These are phyloP conservation scores for Myrmecobius fasciatus DNA, from an alignment of 2,113 vertebrate species.

Conservation along the genomic window DNA sequence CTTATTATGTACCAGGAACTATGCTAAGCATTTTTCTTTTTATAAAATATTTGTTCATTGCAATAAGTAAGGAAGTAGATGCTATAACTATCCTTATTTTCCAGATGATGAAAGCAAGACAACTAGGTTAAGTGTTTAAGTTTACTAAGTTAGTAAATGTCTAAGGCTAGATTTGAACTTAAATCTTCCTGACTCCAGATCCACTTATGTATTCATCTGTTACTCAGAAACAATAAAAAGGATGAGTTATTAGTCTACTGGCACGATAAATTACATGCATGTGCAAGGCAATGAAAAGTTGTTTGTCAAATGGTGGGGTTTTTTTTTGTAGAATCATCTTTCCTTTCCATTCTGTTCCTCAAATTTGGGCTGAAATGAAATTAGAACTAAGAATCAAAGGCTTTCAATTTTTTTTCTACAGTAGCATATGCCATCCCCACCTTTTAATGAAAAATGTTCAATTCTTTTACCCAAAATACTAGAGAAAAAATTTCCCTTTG, in stretches of 20 bases:
- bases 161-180: neutral
- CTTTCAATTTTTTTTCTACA: conserved; percentile 32
- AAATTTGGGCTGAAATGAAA: neutral
- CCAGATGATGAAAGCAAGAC: neutral
- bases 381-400: neutral
- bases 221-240: conserved; percentile 46
- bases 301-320: conserved; percentile 18
- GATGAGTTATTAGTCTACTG: conserved; percentile 53
- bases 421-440: conserved; percentile 42
- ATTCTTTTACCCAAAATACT: conserved; percentile 41
- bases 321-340: conserved; percentile 27
- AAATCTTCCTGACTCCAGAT: neutral
- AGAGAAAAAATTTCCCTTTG: conserved; percentile 71
- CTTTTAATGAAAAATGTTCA: conserved; percentile 62
- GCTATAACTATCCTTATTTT: neutral
- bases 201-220: neutral
- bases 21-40: neutral
- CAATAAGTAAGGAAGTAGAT: neutral
- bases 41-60: neutral
- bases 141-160: neutral
- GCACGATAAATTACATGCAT: conserved; percentile 60
- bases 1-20: neutral
- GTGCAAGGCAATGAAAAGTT: conserved; percentile 61
- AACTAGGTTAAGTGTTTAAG: neutral
- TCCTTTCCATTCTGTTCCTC: conserved; percentile 15